Evolutionary conservation across 2,888 invertebrate species (phyloP).

Genomic region (Drosophila helvetica): DNA sequence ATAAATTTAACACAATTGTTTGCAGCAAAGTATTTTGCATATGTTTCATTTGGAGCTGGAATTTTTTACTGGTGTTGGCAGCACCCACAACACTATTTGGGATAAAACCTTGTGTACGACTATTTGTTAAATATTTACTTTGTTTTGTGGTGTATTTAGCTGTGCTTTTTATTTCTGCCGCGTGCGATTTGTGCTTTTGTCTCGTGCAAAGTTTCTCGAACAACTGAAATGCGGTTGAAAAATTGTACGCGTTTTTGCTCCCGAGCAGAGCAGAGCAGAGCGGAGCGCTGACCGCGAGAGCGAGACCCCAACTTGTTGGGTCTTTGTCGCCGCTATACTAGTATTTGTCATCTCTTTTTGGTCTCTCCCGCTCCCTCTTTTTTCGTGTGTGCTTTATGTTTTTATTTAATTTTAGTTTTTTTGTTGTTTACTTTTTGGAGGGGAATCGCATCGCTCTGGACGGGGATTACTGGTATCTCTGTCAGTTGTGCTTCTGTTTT

Average conservation of each 20-base stretch:
- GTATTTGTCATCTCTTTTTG: slow-evolving; percentile 45
- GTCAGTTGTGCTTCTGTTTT: background rate
- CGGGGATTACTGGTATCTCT: slow-evolving; percentile 9
- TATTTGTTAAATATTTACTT: slow-evolving; percentile 40
- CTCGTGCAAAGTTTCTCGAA: slow-evolving; percentile 68
- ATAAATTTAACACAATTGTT: background rate
- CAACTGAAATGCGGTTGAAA: slow-evolving; percentile 67
- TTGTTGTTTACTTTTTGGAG: background rate
- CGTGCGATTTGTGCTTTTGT: slow-evolving; percentile 52
- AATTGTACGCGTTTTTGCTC: slow-evolving; percentile 41
- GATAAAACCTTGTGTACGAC: slow-evolving; percentile 1
- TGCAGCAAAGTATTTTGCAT: background rate
- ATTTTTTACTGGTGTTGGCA: slow-evolving; percentile 2
- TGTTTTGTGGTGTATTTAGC: slow-evolving; percentile 44
- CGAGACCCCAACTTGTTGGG: slow-evolving; percentile 5
- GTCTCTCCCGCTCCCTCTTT: slow-evolving; percentile 24
- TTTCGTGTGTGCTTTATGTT: slow-evolving; percentile 29
- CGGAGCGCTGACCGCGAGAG: slow-evolving; percentile 12
- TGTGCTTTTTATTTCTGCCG: slow-evolving; percentile 45
- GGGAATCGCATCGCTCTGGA: background rate
- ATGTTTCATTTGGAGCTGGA: background rate
- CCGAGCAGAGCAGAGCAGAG: slow-evolving; percentile 30
- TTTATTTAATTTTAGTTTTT: slow-evolving; percentile 59
- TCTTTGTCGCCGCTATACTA: background rate
- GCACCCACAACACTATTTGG: background rate